Base-by-base conservation (phyloP, 2,888 invertebrate species). In the Callyntrura sp. region DNA sequence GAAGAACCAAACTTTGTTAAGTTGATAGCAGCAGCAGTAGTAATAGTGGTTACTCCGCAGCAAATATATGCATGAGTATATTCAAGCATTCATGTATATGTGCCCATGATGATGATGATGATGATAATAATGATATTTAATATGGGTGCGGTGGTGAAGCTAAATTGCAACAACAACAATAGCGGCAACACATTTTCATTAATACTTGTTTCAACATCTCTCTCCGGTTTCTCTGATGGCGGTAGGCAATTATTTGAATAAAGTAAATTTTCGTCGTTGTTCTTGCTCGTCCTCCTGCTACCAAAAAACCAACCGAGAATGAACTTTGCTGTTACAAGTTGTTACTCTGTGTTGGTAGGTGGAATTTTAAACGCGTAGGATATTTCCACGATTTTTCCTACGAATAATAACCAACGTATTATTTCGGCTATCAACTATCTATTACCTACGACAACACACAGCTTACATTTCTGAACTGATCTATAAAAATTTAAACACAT, bases 141-240 rank as follows among this genome's bases (percentile, higher is more conserved):
- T 35, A 20, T 48, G 73, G 73, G 45, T 45, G 68, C 43, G 73
- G 73, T 73, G 73, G 73, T 73, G 23, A 73, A 73, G 48, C 73
- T 73, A 73, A 73, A 73, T 73, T 48, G 73, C 73, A 48, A 20
- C n/a, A 20, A 60, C 60, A 20, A 60, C 60, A 60, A 48, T n/a
- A n/a, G n/a, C 48, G 45, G 48, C 20, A 73, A 73, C 48, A 48
- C 73, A 73, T 73, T 73, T 73, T 73, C 73, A 73, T 73, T 73
- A 73, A 45, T 28, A 73, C 73, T 73, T 73, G 73, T 73, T 73
- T 73, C 73, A 73, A 11, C 73, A 23, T 73, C 73, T 45, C 62
- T 73, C 73, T 73, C 28, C 48, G 35, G 8, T n/a, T 68, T 25
- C 23, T 45, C 73, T 48, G 3, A 35, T 35, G 68, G 43, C 43